A percentile compares a stretch with the other conserved stretches of the same genome.
phyloP scores from a whole-genome alignment of 2,888 invertebrate genomes.

The Oscheius onirici region DNA sequence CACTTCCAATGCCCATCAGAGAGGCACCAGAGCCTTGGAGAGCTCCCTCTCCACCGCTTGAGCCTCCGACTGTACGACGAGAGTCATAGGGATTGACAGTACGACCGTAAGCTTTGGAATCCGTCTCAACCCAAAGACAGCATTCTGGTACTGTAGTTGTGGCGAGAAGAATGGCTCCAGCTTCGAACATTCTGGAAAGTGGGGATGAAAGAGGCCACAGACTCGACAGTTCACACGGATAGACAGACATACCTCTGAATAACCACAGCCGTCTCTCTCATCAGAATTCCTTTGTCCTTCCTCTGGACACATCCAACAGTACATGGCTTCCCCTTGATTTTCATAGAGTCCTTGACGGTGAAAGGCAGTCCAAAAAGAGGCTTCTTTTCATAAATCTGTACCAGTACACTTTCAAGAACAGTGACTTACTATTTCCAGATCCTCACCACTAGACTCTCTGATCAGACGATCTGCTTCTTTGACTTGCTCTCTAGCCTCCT shows the following conservation, averaged over 20 bases:
- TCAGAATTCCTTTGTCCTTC: neutral
- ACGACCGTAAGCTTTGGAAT: conserved; percentile 7
- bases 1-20: conserved; percentile 28
- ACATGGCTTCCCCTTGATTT: conserved; percentile 14
- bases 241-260: neutral
- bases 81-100: conserved; percentile 31
- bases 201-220: neutral
- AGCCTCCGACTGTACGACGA: conserved; percentile 26
- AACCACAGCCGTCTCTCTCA: neutral
- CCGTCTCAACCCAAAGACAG: conserved; percentile 29
- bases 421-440: neutral
- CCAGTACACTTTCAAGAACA: neutral
- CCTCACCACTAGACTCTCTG: neutral
- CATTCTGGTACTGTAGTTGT: conserved; percentile 20
- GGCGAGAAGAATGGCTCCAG: conserved; percentile 33
- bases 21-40: conserved; percentile 21
- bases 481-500: conserved; percentile 4
- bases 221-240: neutral
- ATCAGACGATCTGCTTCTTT: neutral
- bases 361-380: conserved; percentile 26
- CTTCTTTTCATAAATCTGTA: conserved; percentile 1
- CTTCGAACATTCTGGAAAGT: conserved; percentile 23
- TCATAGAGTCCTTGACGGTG: conserved; percentile 17
- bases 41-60: conserved; percentile 35
- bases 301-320: conserved; percentile 8